Base-by-base conservation (phyloP, 1,140 invertebrate genomes). In the Achatina immaculata region DNA sequence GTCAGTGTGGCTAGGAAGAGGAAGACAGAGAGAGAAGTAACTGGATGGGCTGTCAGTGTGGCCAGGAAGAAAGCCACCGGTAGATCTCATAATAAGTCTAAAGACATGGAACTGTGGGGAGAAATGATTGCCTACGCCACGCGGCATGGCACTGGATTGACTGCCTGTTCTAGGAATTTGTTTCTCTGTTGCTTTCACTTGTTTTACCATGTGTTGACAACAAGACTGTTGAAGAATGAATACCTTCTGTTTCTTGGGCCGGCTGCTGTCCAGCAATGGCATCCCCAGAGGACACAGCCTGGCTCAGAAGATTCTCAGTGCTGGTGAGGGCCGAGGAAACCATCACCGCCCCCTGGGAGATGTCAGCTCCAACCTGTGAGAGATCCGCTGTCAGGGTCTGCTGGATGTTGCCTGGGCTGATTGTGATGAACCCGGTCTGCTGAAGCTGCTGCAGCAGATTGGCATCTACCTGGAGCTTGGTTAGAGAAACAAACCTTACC, bases 361-460 rank as follows among this genome's bases (percentile, higher is more conserved):
- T 43, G 7, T 78, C 76, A 43, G 42, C 45, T 14, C 58, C 76
- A 9, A 78, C 68, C 21, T 78, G 65, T n/a, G 78, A 80, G 11
- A 80, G 78, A 68, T 80, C 78, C 14, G 78, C 66, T 24, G 78
- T 80, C 66, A 80, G 62, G 82, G 85, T 73, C 3, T 66, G 68
- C 62, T 80, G 78, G 28, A 90, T 68, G 19, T 86, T 38, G 55
- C 83, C 83, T 16, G 88, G 88, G 80, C 90, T 90, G 24, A 92
- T 86, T 38, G 91, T 91, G 36, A 92, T 85, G 83, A 91, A 91
- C 11, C 91, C 90, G 48, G 90, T 87, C 66, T 90, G 87, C 74
- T 92, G 91, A 45, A 92, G 82, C 81, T 92, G 91, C 69, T 92
- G 92, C 9, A 92, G 86, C 6, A 93, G 84, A 77, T 83, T 89